Base-by-base conservation (phyloP, 2,113 vertebrate species). In the Candoia aspera region DNA sequence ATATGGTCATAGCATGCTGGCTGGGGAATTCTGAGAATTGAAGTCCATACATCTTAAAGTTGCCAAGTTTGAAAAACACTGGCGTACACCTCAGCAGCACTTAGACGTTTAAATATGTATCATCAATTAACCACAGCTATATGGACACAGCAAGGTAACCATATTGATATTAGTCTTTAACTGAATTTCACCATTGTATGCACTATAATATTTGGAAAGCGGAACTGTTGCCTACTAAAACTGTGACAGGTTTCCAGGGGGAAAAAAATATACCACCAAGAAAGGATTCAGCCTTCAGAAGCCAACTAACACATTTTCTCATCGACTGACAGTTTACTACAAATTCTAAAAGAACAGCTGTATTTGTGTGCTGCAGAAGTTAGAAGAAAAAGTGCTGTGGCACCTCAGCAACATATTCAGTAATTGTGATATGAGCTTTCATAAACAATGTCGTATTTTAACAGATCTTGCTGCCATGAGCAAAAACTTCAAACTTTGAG, bases 361-460 rank as follows among this genome's bases (percentile, higher is more conserved):
- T 73, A 68, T 90, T 55, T 79, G 29, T 62, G n/a, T 90, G 23
- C 8, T 17, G 1, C n/a, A 90, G 46, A n/a, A 83, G 64, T 83
- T 90, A 55, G 19, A 57, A 54, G 10, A 8, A 57, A 57, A 90
- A 79, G 12, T 17, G 12, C 68, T 57, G 23, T n/a, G 57, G 59
- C 60, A 64, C 58, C 86, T n/a, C 58, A 79, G 89, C 11, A 83
- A 26, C 49, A 83, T 83, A 57, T 73, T 33, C 21, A 54, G 21
- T 89, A 89, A 73, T 89, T 89, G 46, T 53, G 62, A 89, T 54
- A 89, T 33, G 49, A 73, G 46, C 19, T 55, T 89, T 73, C 49
- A 54, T 53, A 89, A 53, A 64, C 62, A 54, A 54, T 68, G 19
- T 89, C 29, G 49, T 89, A 73, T 68, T 37, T 55, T 26, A 89